Conservation (phyloP, 2,797 vertebrate species). For the Gastrophryne carolinensis region DNA sequence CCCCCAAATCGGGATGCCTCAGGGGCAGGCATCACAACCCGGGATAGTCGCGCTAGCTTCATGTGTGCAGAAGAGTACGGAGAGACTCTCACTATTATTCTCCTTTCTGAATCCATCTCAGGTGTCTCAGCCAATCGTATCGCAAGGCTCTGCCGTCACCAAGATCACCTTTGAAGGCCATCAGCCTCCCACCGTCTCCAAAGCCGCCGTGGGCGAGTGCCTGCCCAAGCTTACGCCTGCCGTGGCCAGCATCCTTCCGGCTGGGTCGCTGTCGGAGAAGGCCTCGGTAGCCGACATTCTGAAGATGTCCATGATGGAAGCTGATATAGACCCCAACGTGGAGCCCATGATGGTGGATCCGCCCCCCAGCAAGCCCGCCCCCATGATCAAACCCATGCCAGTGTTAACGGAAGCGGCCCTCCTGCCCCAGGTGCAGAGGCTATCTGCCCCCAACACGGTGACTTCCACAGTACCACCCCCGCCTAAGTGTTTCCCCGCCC, state of each 20-base stretch:
- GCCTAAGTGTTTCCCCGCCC: conserved; percentile 65
- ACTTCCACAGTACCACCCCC: conserved; percentile 62
- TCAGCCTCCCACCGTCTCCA: conserved; percentile 78
- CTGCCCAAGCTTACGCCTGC: conserved; percentile 77
- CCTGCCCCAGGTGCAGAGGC: conserved; percentile 66
- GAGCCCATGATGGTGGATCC: conserved; percentile 86
- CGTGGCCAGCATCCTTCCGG: conserved; percentile 77
- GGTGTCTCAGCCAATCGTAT: conserved; percentile 88
- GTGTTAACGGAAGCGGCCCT: conserved; percentile 61
- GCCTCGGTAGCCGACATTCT: conserved; percentile 88
- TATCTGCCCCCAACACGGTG: conserved; percentile 55
- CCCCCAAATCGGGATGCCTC: no score
- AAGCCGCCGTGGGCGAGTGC: conserved; percentile 78
- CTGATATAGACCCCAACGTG: conserved; percentile 85
- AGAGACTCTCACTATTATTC: not conserved
- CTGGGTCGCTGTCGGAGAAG: conserved; percentile 70
- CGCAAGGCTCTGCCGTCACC: conserved; percentile 89
- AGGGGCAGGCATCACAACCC: no score
- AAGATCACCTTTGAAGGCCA: conserved; percentile 90
- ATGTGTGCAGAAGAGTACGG: no score
- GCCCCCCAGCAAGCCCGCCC: conserved; percentile 72
- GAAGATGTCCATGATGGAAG: conserved; percentile 98
- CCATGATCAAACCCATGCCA: conserved; percentile 62
- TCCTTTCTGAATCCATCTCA: conserved; percentile 3
- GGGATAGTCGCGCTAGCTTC: no score